Evolutionary conservation across 1,140 invertebrate species (phyloP).

Genomic region (Drosophila sechellia): DNA sequence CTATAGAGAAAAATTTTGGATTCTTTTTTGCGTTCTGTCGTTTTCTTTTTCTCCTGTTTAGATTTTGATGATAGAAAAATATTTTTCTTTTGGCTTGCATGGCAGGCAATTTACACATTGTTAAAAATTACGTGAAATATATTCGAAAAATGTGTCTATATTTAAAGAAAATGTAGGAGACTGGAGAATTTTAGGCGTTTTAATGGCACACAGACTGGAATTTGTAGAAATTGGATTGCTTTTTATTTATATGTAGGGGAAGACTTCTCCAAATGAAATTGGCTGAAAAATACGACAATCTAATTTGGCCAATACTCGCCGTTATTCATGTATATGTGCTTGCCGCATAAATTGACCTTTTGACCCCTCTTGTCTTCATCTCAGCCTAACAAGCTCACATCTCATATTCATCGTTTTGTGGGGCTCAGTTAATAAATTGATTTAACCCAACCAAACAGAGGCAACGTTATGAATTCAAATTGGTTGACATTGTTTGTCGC

Average conservation of each 20-base stretch:
- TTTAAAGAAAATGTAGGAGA: background rate
- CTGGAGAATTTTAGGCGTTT: conserved; percentile 29
- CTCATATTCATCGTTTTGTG: conserved; percentile 52
- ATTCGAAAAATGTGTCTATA: conserved; percentile 10
- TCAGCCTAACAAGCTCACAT: conserved; percentile 38
- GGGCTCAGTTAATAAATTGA: conserved; percentile 63
- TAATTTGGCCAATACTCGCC: conserved; percentile 47
- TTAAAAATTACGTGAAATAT: conserved; percentile 56
- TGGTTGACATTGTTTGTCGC: conserved; percentile 51
- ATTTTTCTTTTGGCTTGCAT: conserved; percentile 52
- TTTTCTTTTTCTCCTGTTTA: conserved; percentile 40
- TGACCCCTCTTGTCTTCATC: conserved; percentile 6
- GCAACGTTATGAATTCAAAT: conserved; percentile 54
- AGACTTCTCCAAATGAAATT: conserved; percentile 6
- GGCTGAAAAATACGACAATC: conserved; percentile 10
- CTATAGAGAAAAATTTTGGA: conserved; percentile 34
- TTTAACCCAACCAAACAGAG: conserved; percentile 72
- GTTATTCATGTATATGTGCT: conserved; percentile 46
- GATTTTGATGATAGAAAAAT: conserved; percentile 50
- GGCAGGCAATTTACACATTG: conserved; percentile 77
- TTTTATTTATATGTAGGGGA: conserved; percentile 12
- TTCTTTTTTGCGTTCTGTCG: conserved; percentile 22
- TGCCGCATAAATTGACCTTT: conserved; percentile 71
- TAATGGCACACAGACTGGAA: conserved; percentile 28
- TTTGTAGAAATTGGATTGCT: conserved; percentile 30